These are phyloP conservation scores for Poeciliopsis turneri DNA, from an alignment of 2,797 vertebrate genomes.

Conservation along the genomic window DNA sequence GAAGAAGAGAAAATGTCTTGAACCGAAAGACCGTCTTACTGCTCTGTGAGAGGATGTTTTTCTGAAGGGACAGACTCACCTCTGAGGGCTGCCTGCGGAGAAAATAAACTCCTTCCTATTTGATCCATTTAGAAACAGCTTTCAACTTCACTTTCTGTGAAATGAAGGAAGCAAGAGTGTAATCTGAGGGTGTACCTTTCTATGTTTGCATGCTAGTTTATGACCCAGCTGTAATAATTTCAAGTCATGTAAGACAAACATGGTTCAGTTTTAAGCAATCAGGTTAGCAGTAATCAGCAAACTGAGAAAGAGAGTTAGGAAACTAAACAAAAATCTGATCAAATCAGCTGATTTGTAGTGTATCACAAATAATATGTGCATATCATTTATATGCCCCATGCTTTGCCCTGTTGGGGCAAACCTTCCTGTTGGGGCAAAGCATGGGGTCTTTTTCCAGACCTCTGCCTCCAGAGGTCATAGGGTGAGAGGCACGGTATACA, in stretches of 20 bases:
- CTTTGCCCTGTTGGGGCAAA: background rate
- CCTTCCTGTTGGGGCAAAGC: background rate
- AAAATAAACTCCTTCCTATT: constrained; percentile 42
- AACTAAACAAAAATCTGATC: background rate
- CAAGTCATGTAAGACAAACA: background rate
- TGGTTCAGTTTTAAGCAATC: background rate
- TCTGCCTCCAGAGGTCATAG: background rate
- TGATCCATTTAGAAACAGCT: constrained; percentile 24
- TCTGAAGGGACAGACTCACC: constrained; percentile 5
- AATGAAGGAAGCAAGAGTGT: constrained; percentile 10
- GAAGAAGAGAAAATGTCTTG: background rate
- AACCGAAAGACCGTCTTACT: background rate
- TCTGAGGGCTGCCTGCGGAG: constrained; percentile 8
- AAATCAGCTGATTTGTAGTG: background rate
- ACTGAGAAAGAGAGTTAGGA: background rate
- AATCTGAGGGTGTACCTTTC: constrained; percentile 7
- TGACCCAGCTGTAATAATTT: constrained; percentile 14
- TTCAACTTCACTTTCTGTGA: constrained; percentile 19
- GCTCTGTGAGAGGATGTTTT: constrained; percentile 30
- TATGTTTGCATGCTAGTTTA: constrained; percentile 33
- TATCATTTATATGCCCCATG: background rate
- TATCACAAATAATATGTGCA: background rate
- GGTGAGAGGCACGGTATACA: background rate
- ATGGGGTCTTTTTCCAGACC: background rate
- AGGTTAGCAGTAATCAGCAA: background rate